These are phyloP conservation scores for Drosophila mayaguana DNA, from an alignment of 2,888 invertebrate species.

Conservation along the genomic window DNA sequence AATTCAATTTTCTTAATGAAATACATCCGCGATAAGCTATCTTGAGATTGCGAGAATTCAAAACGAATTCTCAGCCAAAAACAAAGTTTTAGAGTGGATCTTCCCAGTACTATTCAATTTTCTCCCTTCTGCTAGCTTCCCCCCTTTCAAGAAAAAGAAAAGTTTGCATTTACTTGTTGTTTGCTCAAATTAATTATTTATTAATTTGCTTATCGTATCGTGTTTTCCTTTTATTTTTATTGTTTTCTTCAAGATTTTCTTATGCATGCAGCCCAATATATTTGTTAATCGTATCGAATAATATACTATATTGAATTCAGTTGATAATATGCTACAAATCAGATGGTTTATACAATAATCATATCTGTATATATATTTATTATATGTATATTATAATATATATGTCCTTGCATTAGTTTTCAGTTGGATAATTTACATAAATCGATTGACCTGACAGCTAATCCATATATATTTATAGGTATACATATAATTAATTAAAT, in stretches of 20 bases:
- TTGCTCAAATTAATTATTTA: conserved; percentile 71
- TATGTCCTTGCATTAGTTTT: conserved; percentile 5
- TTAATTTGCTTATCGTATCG: conserved; percentile 64
- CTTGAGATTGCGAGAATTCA: too few species aligned
- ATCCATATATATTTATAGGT: conserved; percentile 12
- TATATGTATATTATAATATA: conserved; percentile 19
- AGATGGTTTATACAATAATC: conserved; percentile 37
- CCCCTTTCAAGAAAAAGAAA: background rate
- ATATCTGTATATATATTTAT: conserved; percentile 11
- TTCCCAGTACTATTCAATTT: too few species aligned
- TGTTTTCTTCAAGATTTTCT: conserved; percentile 31
- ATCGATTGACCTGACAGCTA: conserved; percentile 23
- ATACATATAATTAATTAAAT: conserved; percentile 23
- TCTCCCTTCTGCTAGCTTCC: background rate
- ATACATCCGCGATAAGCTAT: too few species aligned
- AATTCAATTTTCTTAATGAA: background rate
- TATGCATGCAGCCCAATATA: conserved; percentile 64
- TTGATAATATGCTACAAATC: conserved; percentile 60
- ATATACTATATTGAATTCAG: conserved; percentile 21
- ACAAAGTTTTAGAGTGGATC: too few species aligned
- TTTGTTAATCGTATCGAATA: conserved; percentile 35
- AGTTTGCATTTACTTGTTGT: conserved; percentile 2
- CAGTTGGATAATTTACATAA: conserved; percentile 56
- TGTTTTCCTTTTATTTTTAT: conserved; percentile 22
- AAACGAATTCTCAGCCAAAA: too few species aligned